phyloP scores from a whole-genome alignment of 1,140 invertebrate genomes.

The Pachyrhynchus sulphureomaculatus region DNA sequence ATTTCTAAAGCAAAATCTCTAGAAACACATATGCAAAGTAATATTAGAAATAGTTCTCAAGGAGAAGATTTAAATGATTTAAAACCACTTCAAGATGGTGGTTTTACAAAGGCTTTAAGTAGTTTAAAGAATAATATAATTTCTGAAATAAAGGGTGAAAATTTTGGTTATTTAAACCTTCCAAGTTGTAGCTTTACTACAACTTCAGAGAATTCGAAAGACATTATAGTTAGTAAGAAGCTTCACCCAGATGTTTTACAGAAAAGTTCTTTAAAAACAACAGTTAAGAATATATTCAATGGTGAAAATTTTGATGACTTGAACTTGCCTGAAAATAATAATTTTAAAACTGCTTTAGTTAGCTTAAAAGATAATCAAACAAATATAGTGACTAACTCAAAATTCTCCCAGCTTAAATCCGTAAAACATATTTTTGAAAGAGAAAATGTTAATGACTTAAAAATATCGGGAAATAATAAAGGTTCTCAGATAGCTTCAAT shows the following conservation, averaged over 20 bases:
- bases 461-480: not conserved
- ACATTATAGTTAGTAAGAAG: not conserved
- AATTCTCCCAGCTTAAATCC: not conserved
- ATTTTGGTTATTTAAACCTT: constrained; percentile 2
- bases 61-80: no score
- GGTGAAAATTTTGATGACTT: constrained; percentile 22
- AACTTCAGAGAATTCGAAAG: not conserved
- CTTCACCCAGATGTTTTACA: not conserved
- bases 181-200: not conserved
- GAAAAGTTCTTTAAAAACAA: not conserved
- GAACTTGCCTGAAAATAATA: not conserved
- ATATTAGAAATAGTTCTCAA: no score
- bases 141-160: no score
- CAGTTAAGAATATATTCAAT: constrained; percentile 6
- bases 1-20: no score
- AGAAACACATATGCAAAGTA: no score
- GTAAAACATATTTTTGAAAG: constrained; percentile 4
- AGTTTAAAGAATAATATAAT: no score
- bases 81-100: no score
- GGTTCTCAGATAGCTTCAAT: not conserved
- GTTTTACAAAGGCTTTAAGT: no score
- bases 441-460: constrained; percentile 15
- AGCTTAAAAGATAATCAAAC: not conserved
- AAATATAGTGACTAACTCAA: not conserved
- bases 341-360: constrained; percentile 4